Percentiles rank a stretch among this genome's conserved stretches.
These are phyloP conservation scores for Eupithecia abbreviata DNA, from an alignment of 2,888 invertebrate species.

Conservation along the genomic window DNA sequence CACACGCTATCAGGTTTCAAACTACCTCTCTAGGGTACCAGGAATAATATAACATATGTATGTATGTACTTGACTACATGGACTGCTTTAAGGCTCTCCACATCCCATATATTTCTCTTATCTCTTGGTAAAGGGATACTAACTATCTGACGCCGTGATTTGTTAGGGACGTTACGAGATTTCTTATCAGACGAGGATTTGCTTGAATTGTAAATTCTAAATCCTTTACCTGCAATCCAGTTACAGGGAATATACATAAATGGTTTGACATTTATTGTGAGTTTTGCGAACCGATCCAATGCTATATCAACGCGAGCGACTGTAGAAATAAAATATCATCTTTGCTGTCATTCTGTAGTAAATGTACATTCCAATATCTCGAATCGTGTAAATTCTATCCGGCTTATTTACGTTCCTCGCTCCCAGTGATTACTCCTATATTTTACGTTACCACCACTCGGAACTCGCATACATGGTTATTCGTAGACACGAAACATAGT, in stretches of 20 bases:
- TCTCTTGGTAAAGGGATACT: conserved; percentile 24
- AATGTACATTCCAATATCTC: conserved; percentile 19
- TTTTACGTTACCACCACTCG: conserved; percentile 6
- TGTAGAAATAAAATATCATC: conserved; percentile 19
- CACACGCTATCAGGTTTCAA: conserved; percentile 40
- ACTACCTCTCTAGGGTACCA: conserved; percentile 35
- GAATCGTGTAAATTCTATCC: conserved; percentile 18
- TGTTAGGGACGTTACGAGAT: conserved; percentile 27
- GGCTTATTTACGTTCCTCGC: conserved; percentile 16
- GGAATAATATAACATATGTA: conserved; percentile 33
- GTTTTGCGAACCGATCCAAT: conserved; percentile 8
- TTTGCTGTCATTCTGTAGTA: conserved; percentile 17
- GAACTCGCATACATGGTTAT: background rate
- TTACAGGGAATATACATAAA: conserved; percentile 1
- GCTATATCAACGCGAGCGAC: conserved; percentile 9
- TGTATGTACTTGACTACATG: conserved; percentile 10
- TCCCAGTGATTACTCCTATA: conserved; percentile 20
- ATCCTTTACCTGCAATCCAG: conserved; percentile 9
- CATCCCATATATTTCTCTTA: conserved; percentile 25
- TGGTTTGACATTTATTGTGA: conserved; percentile 5
- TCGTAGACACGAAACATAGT: conserved; percentile 8
- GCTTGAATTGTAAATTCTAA: conserved; percentile 15
- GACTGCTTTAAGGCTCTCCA: conserved; percentile 25
- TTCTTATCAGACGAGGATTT: conserved; percentile 24
- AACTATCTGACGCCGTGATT: conserved; percentile 25